phyloP scores from a whole-genome alignment of 2,113 vertebrate species.

The Peromyscus californicus region DNA sequence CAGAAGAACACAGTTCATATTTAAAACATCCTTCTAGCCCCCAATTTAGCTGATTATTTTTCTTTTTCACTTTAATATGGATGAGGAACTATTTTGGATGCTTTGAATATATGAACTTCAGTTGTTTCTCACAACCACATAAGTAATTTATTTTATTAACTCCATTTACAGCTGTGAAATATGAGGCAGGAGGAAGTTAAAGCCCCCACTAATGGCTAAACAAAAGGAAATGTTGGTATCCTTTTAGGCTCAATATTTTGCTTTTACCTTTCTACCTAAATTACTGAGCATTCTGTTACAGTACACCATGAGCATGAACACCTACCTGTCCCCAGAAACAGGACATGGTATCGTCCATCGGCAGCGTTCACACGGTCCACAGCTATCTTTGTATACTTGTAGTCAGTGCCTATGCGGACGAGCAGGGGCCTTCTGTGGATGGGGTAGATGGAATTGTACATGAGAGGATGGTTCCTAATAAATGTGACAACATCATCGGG shows the following conservation, averaged over 20 bases:
- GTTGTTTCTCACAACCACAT: not conserved
- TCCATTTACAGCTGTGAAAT: not conserved
- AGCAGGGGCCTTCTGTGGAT: slow-evolving; percentile 94
- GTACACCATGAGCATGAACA: not conserved
- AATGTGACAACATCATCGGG: slow-evolving; percentile 99
- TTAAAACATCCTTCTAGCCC: not conserved
- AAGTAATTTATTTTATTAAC: not conserved
- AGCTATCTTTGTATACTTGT: slow-evolving; percentile 96
- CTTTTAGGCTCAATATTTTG: not conserved
- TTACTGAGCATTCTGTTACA: not conserved
- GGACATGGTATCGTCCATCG: slow-evolving; percentile 96
- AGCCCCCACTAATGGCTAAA: not conserved
- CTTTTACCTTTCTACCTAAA: not conserved
- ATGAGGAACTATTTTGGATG: not conserved
- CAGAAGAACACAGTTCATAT: not conserved
- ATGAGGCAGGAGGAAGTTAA: not conserved
- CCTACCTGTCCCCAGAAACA: slow-evolving; percentile 97
- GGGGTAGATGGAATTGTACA: slow-evolving; percentile 98
- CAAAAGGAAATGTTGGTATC: not conserved
- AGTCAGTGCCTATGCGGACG: slow-evolving; percentile 94
- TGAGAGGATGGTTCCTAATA: slow-evolving; percentile 97
- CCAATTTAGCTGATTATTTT: not conserved
- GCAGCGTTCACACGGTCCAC: slow-evolving; percentile 96
- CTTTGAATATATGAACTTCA: not conserved
- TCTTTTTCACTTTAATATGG: not conserved